Evolutionary conservation across 23 tunicate species (phyloP).

Genomic region (Oikopleura albicans): DNA sequence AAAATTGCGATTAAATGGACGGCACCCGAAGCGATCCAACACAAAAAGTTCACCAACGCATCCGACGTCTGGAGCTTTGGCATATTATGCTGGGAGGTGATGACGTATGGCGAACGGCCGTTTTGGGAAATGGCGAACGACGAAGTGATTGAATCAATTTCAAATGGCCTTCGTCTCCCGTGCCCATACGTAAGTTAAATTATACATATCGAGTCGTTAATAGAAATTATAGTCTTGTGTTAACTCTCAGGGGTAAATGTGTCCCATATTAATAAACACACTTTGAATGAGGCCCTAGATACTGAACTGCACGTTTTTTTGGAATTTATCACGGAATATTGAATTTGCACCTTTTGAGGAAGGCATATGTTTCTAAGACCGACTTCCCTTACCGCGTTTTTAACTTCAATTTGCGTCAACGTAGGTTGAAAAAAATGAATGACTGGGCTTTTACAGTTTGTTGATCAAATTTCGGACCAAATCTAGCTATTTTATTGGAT

Average conservation of each 20-base stretch:
- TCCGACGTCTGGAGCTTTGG: constrained; percentile 99
- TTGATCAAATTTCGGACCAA: no score
- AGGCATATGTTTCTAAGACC: no score
- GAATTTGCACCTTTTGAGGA: no score
- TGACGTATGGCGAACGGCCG: constrained; percentile 94
- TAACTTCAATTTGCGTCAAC: no score
- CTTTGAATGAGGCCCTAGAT: not conserved
- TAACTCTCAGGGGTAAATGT: not conserved
- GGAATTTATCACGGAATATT: not conserved
- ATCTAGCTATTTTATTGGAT: no score
- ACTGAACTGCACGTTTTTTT: not conserved
- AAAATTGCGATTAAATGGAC: constrained; percentile 98
- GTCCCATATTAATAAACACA: not conserved
- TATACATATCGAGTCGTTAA: no score
- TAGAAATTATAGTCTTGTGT: no score
- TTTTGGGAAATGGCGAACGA: constrained; percentile 92
- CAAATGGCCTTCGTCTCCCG: constrained; percentile 69
- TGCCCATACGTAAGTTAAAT: not conserved
- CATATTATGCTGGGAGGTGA: constrained; percentile 88
- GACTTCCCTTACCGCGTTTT: no score
- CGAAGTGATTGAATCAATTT: constrained; percentile 41
- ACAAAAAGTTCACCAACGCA: constrained; percentile 47
- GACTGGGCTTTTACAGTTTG: no score
- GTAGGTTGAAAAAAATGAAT: no score
- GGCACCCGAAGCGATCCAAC: constrained; percentile 71